phyloP scores from a whole-genome alignment of 2,888 invertebrate genomes.

The Apantesis nais region DNA sequence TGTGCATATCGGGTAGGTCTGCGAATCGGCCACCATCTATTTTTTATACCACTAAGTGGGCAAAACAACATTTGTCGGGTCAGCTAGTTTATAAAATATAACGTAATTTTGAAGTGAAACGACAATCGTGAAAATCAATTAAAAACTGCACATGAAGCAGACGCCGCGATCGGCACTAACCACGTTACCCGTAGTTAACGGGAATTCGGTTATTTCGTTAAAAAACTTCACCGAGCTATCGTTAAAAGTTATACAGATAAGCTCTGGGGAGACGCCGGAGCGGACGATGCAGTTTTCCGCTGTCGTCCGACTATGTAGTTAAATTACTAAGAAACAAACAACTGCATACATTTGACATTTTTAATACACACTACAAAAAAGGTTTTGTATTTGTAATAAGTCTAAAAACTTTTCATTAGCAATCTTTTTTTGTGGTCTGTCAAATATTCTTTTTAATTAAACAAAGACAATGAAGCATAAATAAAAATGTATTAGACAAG shows the following conservation, averaged over 20 bases:
- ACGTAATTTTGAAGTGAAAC: conserved; percentile 31
- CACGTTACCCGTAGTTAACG: conserved; percentile 65
- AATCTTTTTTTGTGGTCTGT: background rate
- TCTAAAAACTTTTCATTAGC: background rate
- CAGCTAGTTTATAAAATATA: background rate
- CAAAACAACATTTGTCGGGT: no score
- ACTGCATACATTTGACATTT: background rate
- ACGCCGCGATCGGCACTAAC: conserved; percentile 69
- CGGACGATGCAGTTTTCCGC: conserved; percentile 44
- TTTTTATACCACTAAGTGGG: no score
- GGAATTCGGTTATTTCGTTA: conserved; percentile 82
- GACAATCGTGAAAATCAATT: conserved; percentile 49
- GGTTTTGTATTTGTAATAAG: background rate
- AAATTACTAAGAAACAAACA: conserved; percentile 23
- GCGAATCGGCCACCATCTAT: no score
- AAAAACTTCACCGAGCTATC: conserved; percentile 80
- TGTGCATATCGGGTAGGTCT: no score
- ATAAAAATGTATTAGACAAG: no score
- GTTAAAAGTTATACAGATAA: conserved; percentile 81
- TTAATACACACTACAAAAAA: background rate
- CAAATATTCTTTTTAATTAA: background rate
- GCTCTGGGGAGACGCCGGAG: conserved; percentile 63
- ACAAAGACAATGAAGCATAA: no score
- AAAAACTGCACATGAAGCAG: conserved; percentile 49
- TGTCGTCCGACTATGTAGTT: conserved; percentile 36